Evolutionary conservation across 2,797 vertebrate genomes (phyloP), one percentile per base, ranked within the genome.

Genomic region (Channallabes apus): DNA sequence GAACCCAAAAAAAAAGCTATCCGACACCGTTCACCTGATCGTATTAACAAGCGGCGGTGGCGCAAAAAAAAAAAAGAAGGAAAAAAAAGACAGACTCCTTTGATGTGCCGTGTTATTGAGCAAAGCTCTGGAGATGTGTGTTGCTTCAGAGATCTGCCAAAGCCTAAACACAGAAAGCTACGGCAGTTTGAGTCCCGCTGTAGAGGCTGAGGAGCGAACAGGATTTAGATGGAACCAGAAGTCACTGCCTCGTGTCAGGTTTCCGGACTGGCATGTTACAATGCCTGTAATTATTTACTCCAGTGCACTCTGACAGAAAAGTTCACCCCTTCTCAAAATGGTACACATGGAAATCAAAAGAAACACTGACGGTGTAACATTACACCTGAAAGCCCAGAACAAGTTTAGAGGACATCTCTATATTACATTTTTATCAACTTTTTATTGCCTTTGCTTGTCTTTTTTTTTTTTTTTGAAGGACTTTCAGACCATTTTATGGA

Each of bases 171-270:
- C 93, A 92, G 62, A 88, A 91, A 92, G 90, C 90, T 92, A 59
- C 24, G 3, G 71, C 1, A n/a, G 46, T 62, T 20, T 67, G 59
- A 67, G 69, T 75, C 61, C 46, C 59, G 51, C 64, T 59, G 27
- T 24, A 3, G 56, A 58, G 77, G 94, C 91, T 82, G 88, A 88
- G 87, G 83, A 91, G 77, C 89, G 89, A 92, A 87, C 88, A 89
- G 94, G 92, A 91, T 92, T 94, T 94, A 94, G 93, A 94, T 93
- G 93, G 94, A 95, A 95, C 94, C 94, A 94, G 91, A 91, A 15
- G 64, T 76, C 22, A 2, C 18, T 62, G 80, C 61, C 29, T 68
- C 46, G 41, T 46, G 41, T 46, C 41, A 46, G 68, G 84, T 82
- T 77, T 77, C 64, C 18, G 85, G 20, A 12, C 35, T 77, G 80